Base-by-base conservation (phyloP, 1,140 invertebrate species). In the Elymnias hypermnestra region DNA sequence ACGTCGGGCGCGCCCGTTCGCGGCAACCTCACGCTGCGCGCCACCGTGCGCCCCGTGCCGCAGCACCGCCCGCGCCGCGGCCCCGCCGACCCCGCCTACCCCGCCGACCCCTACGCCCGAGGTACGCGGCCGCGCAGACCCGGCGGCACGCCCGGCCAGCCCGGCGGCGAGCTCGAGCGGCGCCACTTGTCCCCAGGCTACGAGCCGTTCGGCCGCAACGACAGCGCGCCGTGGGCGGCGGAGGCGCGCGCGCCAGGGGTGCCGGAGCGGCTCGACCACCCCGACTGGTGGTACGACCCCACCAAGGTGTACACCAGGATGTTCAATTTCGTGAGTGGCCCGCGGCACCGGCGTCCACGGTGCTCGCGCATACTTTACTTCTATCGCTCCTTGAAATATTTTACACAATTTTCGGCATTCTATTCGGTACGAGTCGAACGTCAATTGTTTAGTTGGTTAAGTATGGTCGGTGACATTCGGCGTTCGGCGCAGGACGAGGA, bases 11-110 rank as follows among this genome's bases (percentile, higher is more conserved):
- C 91, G 9, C 94, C 94, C 0, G 94, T 95, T 0, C 79, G 76
- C 19, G 96, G 96, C 2, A 97, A 97, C 87, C 87, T 97, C 3
- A 96, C 96, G 0, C 75, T 98, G 2, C 92, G 91, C 77, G 94
- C 95, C 0, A 93, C 89, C 4, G 88, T 96, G 9, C 79, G 89
- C 5, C 92, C 93, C 1, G 89, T 95, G 8, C 88, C 90, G 21
- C 89, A 88, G 54, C 83, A 88, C 53, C 79, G 87, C 43, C 87
- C 88, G 36, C 72, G 64, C n/a, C 74, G 82, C 31, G 23, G 25
- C 31, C 12, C n/a, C n/a, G n/a, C n/a, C n/a, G n/a, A n/a, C n/a
- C n/a, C n/a, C n/a, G n/a, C n/a, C n/a, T n/a, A n/a, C n/a, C n/a
- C n/a, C n/a, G n/a, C 44, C 10, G 65, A 63, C 5, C 79, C 81